These are phyloP conservation scores for Scolopax mira DNA, from an alignment of 2,113 vertebrate species.

Conservation along the genomic window DNA sequence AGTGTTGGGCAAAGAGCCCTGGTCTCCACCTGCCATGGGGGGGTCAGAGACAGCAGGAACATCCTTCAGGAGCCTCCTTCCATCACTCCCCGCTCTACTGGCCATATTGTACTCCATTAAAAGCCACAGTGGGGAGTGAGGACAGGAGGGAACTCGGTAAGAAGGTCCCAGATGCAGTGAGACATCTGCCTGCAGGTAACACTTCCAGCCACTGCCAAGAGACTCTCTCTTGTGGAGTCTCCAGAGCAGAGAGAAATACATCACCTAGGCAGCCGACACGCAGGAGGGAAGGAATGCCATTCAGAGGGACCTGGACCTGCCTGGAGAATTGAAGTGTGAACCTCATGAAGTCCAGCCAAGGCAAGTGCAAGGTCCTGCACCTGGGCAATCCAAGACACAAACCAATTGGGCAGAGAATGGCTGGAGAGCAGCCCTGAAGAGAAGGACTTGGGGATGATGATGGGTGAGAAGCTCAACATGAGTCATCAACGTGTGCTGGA, in stretches of 20 bases:
- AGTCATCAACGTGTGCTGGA: too few species aligned
- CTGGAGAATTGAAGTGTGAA: too few species aligned
- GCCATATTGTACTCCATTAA: rapidly evolving
- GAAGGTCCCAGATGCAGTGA: neutral
- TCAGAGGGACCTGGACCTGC: too few species aligned
- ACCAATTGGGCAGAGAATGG: too few species aligned
- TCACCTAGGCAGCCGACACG: neutral
- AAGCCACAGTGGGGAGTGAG: rapidly evolving
- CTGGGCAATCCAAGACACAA: too few species aligned
- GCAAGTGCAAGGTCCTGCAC: too few species aligned
- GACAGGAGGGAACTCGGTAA: neutral
- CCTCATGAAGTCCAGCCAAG: too few species aligned
- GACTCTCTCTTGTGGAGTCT: neutral
- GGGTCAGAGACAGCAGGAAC: neutral
- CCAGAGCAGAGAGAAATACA: neutral
- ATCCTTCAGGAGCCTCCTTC: neutral
- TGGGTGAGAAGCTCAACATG: too few species aligned
- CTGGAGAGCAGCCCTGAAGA: too few species aligned
- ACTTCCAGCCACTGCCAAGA: neutral
- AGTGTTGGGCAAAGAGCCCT: neutral
- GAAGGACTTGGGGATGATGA: too few species aligned
- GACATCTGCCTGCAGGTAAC: neutral
- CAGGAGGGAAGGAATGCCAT: too few species aligned
- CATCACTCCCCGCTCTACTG: neutral
- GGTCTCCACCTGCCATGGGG: neutral